Percentiles rank a stretch among this genome's conserved stretches.
These are phyloP conservation scores for Leptinotarsa undecemlineata DNA, from an alignment of 1,140 invertebrate genomes.

Conservation along the genomic window DNA sequence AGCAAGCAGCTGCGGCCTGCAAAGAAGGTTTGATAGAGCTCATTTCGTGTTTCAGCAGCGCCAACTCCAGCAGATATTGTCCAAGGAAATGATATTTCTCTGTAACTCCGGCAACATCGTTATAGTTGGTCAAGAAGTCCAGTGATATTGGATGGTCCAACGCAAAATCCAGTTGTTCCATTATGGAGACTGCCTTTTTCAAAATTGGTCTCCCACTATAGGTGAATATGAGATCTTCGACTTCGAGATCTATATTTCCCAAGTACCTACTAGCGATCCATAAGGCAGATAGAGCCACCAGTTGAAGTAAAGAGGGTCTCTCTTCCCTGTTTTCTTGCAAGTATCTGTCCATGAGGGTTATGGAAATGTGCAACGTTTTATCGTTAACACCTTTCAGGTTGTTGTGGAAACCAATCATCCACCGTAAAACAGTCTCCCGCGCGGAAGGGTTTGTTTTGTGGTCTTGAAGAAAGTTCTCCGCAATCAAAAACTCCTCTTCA, in stretches of 20 bases:
- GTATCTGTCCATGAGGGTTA: slow-evolving; percentile 89
- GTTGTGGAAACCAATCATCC: slow-evolving; percentile 90
- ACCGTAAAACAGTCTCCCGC: slow-evolving; percentile 87
- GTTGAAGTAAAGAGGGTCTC: slow-evolving; percentile 73
- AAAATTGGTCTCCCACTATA: slow-evolving; percentile 64
- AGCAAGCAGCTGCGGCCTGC: slow-evolving; percentile 76
- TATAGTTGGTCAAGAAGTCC: slow-evolving; percentile 81
- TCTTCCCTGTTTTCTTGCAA: slow-evolving; percentile 68
- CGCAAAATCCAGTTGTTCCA: slow-evolving; percentile 76
- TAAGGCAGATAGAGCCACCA: slow-evolving; percentile 89
- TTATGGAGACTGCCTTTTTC: slow-evolving; percentile 80
- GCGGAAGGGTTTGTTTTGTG: slow-evolving; percentile 80
- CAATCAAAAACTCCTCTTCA: slow-evolving; percentile 69
- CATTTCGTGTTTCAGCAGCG: slow-evolving; percentile 81
- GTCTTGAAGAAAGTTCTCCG: slow-evolving; percentile 65
- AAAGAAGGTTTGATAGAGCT: slow-evolving; percentile 80
- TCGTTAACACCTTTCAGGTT: slow-evolving; percentile 74
- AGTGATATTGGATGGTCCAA: slow-evolving; percentile 85
- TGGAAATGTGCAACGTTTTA: slow-evolving; percentile 89
- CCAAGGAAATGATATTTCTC: slow-evolving; percentile 64
- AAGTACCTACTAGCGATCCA: slow-evolving; percentile 95
- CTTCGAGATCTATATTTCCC: slow-evolving; percentile 88
- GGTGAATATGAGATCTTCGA: slow-evolving; percentile 89
- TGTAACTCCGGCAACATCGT: slow-evolving; percentile 64
- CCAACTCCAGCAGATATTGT: slow-evolving; percentile 88